Conservation (phyloP, 2,888 invertebrate genomes). For the Pecten maximus region DNA sequence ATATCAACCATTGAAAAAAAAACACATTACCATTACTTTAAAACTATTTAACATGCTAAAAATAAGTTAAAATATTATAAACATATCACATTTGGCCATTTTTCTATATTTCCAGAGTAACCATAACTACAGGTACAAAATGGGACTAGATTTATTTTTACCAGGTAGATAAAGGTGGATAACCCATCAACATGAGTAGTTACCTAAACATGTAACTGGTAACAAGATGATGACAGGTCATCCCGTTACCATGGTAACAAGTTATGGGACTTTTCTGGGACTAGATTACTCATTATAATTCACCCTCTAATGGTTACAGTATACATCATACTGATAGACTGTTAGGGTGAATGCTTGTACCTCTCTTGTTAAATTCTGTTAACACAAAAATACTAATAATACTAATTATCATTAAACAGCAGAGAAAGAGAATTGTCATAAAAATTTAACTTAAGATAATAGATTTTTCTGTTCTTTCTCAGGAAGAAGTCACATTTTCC, state of each 20-base stretch:
- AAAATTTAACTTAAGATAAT: neutral
- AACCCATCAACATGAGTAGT: neutral
- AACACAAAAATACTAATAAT: neutral
- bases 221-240: neutral
- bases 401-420: neutral
- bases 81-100: slow-evolving; percentile 35
- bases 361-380: neutral
- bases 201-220: neutral
- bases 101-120: neutral
- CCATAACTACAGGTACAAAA: slow-evolving; percentile 13
- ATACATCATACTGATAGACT: neutral
- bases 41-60: slow-evolving; percentile 32
- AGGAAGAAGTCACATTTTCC: neutral
- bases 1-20: neutral
- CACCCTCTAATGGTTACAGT: neutral
- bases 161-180: neutral
- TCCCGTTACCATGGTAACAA: neutral
- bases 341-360: neutral
- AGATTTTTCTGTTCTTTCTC: neutral
- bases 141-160: slow-evolving; percentile 1
- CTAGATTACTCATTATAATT: neutral
- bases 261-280: neutral
- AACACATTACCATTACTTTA: slow-evolving; percentile 9
- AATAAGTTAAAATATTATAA: slow-evolving; percentile 35
- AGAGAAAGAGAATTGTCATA: neutral